Percentiles rank a stretch among this genome's conserved stretches.
These are phyloP conservation scores for Crenichthys baileyi DNA, from an alignment of 2,797 vertebrate genomes.

Conservation along the genomic window DNA sequence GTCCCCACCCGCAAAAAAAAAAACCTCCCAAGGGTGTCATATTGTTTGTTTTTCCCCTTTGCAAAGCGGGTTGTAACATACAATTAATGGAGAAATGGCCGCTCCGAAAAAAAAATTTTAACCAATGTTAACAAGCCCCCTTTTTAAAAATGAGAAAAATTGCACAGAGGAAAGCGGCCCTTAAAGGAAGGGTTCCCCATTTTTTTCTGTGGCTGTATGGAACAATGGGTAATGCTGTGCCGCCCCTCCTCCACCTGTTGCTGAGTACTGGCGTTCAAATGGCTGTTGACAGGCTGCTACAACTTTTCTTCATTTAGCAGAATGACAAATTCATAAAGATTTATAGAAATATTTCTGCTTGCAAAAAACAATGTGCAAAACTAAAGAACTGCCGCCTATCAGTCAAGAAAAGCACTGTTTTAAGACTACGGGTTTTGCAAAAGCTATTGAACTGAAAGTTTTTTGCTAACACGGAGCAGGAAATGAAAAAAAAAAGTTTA, in stretches of 20 bases:
- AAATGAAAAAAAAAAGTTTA: background rate
- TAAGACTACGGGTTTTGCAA: background rate
- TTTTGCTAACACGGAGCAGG: background rate
- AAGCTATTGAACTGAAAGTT: too few relatives aligned
- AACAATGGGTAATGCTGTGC: background rate
- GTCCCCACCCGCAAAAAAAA: too few relatives aligned
- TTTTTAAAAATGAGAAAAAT: too few relatives aligned
- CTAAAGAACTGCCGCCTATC: background rate
- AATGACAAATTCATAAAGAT: background rate
- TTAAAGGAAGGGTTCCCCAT: too few relatives aligned
- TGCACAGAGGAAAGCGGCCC: too few relatives aligned
- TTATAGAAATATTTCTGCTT: background rate
- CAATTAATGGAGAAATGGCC: too few relatives aligned
- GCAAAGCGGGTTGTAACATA: too few relatives aligned
- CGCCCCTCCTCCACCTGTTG: conserved; percentile 2
- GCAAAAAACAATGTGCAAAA: background rate
- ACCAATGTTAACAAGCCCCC: too few relatives aligned
- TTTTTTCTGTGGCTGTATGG: background rate
- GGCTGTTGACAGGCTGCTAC: background rate
- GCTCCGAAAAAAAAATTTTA: too few relatives aligned
- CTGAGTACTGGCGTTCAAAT: background rate
- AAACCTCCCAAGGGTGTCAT: too few relatives aligned
- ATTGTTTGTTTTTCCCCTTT: too few relatives aligned
- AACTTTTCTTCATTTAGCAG: background rate
- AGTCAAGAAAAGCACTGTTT: background rate